These are phyloP conservation scores for Microtus pennsylvanicus DNA, from an alignment of 2,113 vertebrate species.

Conservation along the genomic window DNA sequence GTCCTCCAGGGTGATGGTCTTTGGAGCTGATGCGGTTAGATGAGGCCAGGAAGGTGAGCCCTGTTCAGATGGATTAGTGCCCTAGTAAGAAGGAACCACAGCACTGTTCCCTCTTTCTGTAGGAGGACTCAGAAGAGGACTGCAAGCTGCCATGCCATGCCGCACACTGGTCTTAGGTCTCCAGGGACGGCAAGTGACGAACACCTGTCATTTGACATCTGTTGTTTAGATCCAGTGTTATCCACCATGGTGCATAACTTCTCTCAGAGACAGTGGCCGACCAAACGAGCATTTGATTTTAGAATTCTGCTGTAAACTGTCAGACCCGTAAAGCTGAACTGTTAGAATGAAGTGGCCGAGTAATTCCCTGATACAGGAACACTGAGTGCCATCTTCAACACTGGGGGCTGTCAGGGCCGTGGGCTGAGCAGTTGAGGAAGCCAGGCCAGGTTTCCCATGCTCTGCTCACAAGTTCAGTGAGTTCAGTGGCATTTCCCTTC, in stretches of 20 bases:
- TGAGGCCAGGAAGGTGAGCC: neutral
- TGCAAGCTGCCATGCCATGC: fast-evolving
- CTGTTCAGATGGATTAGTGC: neutral
- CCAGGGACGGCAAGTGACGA: neutral
- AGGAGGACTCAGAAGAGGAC: neutral
- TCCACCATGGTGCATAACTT: neutral
- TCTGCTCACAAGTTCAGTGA: neutral
- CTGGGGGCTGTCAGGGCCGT: neutral
- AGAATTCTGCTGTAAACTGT: neutral
- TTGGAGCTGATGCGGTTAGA: neutral
- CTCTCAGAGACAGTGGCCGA: neutral
- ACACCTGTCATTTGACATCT: no score
- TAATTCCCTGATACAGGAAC: neutral
- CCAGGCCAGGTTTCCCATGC: neutral
- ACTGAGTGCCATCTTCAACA: no score
- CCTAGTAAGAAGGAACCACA: neutral
- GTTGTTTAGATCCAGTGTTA: neutral
- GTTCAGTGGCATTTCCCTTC: neutral
- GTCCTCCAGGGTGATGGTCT: neutral
- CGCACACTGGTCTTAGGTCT: neutral
- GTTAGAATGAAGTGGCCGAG: neutral
- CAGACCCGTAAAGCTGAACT: neutral
- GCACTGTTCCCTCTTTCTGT: neutral
- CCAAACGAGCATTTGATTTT: neutral
- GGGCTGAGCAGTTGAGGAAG: neutral